phyloP scores from a whole-genome alignment of 2,113 vertebrate species.

The Nematolebias whitei region DNA sequence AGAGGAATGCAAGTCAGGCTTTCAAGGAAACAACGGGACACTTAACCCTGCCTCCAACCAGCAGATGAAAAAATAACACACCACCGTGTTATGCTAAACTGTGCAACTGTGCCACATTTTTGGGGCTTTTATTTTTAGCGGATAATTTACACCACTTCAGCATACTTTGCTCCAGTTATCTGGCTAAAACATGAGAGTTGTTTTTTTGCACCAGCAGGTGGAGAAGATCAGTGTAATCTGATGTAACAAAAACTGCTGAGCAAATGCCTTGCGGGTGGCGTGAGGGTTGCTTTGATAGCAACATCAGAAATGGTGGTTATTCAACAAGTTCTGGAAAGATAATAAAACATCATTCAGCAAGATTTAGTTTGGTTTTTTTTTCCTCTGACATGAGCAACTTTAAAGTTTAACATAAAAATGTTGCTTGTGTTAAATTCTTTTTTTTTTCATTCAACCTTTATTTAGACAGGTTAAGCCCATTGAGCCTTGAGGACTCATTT shows the following conservation, averaged over 20 bases:
- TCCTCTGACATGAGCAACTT: neutral
- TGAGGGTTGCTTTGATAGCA: conserved; percentile 32
- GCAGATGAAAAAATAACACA: neutral
- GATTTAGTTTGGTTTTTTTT: no score
- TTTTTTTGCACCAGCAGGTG: conserved; percentile 42
- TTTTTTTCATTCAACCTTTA: no score
- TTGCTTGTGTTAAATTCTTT: no score
- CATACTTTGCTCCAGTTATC: conserved; percentile 38
- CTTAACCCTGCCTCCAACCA: conserved; percentile 17
- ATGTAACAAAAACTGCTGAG: conserved; percentile 56
- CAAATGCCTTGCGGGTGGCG: conserved; percentile 30
- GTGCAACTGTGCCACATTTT: neutral
- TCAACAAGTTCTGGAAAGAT: conserved; percentile 38
- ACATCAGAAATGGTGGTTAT: conserved; percentile 38
- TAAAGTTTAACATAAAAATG: no score
- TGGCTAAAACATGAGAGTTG: conserved; percentile 27
- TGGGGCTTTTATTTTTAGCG: conserved; percentile 2
- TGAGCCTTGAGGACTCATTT: no score
- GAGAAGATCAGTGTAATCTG: conserved; percentile 53
- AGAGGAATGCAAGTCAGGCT: conserved; percentile 18
- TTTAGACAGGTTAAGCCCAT: no score
- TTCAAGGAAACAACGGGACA: conserved; percentile 16
- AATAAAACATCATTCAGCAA: neutral
- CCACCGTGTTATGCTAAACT: neutral
- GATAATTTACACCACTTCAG: conserved; percentile 7